phyloP scores from a whole-genome alignment of 1,140 invertebrate species.

The Drosophila micromelanica region DNA sequence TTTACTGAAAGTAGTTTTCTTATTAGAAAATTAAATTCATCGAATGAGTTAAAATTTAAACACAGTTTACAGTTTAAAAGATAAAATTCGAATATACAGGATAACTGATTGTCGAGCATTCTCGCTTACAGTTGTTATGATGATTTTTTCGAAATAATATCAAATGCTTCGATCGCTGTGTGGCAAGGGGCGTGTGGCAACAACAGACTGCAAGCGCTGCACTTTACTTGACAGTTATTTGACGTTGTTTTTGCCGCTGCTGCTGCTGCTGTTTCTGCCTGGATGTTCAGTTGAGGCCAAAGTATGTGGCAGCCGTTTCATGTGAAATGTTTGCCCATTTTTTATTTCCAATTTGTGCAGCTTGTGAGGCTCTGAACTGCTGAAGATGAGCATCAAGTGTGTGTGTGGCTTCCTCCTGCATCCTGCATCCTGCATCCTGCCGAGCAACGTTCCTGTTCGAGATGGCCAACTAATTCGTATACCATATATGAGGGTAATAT shows the following conservation, averaged over 20 bases:
- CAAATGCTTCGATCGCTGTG: slow-evolving; percentile 25
- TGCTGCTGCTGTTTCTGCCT: slow-evolving; percentile 11
- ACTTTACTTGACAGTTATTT: slow-evolving; percentile 51
- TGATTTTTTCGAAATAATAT: slow-evolving; percentile 23
- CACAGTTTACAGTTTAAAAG: not conserved
- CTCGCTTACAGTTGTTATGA: not conserved
- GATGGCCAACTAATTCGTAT: slow-evolving; percentile 47
- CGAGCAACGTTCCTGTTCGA: slow-evolving; percentile 30
- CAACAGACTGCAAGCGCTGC: slow-evolving; percentile 14
- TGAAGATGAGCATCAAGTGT: slow-evolving; percentile 12
- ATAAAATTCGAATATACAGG: not conserved
- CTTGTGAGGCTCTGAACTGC: slow-evolving; percentile 2
- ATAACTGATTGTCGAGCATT: not conserved
- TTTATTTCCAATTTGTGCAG: slow-evolving; percentile 34
- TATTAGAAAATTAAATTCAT: no score
- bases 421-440: slow-evolving; percentile 25
- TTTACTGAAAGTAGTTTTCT: no score
- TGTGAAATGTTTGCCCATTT: slow-evolving; percentile 38
- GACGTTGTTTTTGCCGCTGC: slow-evolving; percentile 26
- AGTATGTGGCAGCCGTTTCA: slow-evolving; percentile 33
- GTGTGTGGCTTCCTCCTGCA: slow-evolving; percentile 39
- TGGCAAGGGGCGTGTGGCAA: no score
- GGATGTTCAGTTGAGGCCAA: slow-evolving; percentile 42
- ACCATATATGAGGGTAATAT: slow-evolving; percentile 54
- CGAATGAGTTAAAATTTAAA: no score